Evolutionary conservation across 1,140 invertebrate genomes (phyloP), one percentile per base, ranked within the genome.

Genomic region (Drosophila biarmipes): DNA sequence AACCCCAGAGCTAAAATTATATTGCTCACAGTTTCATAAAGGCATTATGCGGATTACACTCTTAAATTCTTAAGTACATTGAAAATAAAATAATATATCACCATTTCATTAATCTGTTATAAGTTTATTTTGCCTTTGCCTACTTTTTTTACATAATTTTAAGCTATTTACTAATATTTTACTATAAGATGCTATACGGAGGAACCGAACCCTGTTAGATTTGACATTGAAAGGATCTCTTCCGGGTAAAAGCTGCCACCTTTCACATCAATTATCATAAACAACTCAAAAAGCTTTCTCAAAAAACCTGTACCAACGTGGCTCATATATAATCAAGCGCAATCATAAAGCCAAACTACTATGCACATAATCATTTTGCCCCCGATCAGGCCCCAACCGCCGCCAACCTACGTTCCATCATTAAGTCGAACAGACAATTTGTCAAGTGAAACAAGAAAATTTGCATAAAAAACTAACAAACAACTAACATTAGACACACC

Each of bases 371-470:
- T 61, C 52, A 59, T 15, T 61, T 34, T 34, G 46, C 40, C 34
- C 14, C 17, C 45, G 11, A 37, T 21, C 10, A 40, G 14, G 42
- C 31, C 14, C 3, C 35, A 73, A 54, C 40, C 35, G 35, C 34
- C 42, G 58, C 52, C 61, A 53, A 46, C 64, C 66, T 72, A 69
- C 73, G 73, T 71, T 85, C 67, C 80, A 80, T 85, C 80, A 86
- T 85, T 86, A 85, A 86, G 82, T 69, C 67, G 51, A 85, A 81
- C 81, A 81, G 81, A 87, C 82, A 87, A 85, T 85, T 85, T 85
- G 81, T 87, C 81, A 85, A 87, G 73, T 71, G 78, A 63, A 87
- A 85, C 80, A 75, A 74, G 80, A 77, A 86, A 77, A 85, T 85
- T 85, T 85, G 81, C 81, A 85, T 85, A 78, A 69, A 85, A 78